Conservation (phyloP, 2,113 vertebrate genomes). For the Hippocampus barbouri region DNA sequence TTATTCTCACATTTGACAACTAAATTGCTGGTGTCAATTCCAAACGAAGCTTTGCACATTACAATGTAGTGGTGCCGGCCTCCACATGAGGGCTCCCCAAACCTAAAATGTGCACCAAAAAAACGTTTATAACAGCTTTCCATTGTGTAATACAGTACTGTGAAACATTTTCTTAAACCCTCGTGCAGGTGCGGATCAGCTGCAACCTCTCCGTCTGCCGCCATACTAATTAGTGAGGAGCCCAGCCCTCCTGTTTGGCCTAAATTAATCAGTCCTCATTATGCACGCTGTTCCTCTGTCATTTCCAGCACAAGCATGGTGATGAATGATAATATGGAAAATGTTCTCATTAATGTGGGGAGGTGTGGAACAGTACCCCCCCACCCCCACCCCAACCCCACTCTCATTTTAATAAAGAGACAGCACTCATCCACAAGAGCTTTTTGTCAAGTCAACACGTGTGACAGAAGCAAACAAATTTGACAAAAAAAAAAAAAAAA, state of each 20-base stretch:
- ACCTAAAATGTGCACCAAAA: slow-evolving; percentile 16
- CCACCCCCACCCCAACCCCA: not conserved
- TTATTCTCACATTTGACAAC: slow-evolving; percentile 9
- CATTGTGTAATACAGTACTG: slow-evolving; percentile 7
- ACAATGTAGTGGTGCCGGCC: slow-evolving; percentile 19
- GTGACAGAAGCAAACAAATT: slow-evolving; percentile 25
- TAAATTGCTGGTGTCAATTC: slow-evolving; percentile 2
- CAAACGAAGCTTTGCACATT: not conserved
- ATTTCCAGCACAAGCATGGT: slow-evolving; percentile 67
- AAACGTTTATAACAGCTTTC: slow-evolving; percentile 4
- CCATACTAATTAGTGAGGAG: slow-evolving; percentile 66
- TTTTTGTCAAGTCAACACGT: slow-evolving; percentile 39
- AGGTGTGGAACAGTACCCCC: slow-evolving; percentile 46
- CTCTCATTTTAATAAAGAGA: slow-evolving; percentile 44
- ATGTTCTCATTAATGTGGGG: slow-evolving; percentile 70
- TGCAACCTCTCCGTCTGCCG: slow-evolving; percentile 58
- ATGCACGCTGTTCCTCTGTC: slow-evolving; percentile 70
- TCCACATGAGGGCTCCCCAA: slow-evolving; percentile 58
- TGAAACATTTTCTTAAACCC: slow-evolving; percentile 17
- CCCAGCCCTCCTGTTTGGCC: slow-evolving; percentile 70
- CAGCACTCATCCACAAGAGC: slow-evolving; percentile 52
- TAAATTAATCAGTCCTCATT: slow-evolving; percentile 79
- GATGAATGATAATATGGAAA: slow-evolving; percentile 71
- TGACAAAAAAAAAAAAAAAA: not conserved
- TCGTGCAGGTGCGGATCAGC: slow-evolving; percentile 63